phyloP scores from a whole-genome alignment of 2,797 vertebrate species.

The Myotis findleyi region DNA sequence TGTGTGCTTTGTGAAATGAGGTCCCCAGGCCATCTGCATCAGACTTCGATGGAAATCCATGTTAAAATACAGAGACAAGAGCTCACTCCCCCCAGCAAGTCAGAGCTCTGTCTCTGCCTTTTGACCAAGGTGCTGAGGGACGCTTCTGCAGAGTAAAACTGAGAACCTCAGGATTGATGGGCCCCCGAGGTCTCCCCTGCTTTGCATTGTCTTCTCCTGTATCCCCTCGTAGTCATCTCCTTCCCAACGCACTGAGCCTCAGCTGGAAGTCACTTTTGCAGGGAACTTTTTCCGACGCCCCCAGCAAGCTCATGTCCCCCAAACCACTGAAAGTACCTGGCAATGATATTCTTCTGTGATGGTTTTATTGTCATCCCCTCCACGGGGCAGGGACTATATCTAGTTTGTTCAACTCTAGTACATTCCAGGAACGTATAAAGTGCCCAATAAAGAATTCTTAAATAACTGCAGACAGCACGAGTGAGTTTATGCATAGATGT shows the following conservation, averaged over 20 bases:
- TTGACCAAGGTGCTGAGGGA: neutral
- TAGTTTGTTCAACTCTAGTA: neutral
- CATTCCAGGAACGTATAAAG: neutral
- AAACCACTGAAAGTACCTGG: neutral
- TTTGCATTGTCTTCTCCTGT: neutral
- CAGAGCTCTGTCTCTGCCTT: neutral
- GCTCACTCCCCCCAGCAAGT: neutral
- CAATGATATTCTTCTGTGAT: neutral
- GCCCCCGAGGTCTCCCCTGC: neutral
- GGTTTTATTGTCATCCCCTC: neutral
- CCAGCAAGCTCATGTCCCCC: neutral
- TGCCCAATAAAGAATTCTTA: neutral
- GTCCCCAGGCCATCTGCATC: neutral
- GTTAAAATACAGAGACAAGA: neutral
- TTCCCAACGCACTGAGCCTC: neutral
- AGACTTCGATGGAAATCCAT: neutral
- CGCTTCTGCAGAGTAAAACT: neutral
- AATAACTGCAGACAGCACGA: conserved; percentile 1
- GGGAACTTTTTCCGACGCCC: accelerated
- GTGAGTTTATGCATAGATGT: neutral
- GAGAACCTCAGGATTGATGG: neutral
- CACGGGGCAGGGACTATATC: neutral
- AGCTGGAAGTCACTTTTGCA: neutral
- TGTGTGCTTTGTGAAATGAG: neutral
- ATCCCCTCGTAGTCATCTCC: neutral